Evolutionary conservation across 1,140 invertebrate species (phyloP), one percentile per base, ranked within the genome.

Genomic region (Bombus superbus): DNA sequence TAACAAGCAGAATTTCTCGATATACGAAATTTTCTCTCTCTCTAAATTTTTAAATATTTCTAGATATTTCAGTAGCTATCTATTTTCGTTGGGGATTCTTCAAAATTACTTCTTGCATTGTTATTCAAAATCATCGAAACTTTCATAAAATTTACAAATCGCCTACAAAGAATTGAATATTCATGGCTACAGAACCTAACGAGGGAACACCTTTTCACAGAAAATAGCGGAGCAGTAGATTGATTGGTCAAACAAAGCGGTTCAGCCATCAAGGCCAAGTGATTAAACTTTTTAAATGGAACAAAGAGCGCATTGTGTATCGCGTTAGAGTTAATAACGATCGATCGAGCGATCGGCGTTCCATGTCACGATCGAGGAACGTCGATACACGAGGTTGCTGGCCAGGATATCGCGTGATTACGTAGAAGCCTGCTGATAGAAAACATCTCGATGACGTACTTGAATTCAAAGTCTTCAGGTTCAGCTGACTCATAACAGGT

Each of bases 401-500:
- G 86, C 78, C 87, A 44, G 80, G 82, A 71, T 83, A 69, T 78
- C 71, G 57, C 72, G 57, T 47, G 75, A 88, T 89, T 82, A 68
- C 71, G 40, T 86, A 38, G 64, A 68, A 85, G 66, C 64, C 64
- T 72, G 72, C 64, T 72, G 72, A 64, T 83, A 81, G 82, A 81
- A 62, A 88, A 78, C 28, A 53, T n/a, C 42, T 47, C 44, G 77
- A 72, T 66, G 62, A 76, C 83, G 79, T 71, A 84, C 73, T 81
- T 44, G 69, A 15, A 76, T 59, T 44, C 47, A 47, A 86, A 71
- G 71, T 79, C 72, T 57, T 74, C 77, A 64, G 71, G 76, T 89
- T 91, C 85, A 83, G 90, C 90, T 91, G 89, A 91, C 86, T 91
- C 90, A 86, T 86, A 88, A 91, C 85, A 91, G 82, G 80, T 88